Conservation (phyloP, 2,797 vertebrate species). For the Sphaeramia orbicularis region DNA sequence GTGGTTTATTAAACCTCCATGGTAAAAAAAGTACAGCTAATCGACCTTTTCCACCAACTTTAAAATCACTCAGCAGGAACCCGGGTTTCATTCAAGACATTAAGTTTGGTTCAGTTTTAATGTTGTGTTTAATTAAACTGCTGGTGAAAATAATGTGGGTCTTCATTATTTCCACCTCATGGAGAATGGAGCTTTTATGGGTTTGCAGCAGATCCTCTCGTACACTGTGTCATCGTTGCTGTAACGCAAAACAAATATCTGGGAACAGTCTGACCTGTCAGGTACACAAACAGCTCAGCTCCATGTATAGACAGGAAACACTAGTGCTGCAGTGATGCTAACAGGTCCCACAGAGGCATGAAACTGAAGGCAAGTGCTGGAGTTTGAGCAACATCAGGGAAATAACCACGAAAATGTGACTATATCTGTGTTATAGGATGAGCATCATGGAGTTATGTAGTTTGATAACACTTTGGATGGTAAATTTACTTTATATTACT, state of each 20-base stretch:
- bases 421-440: no score
- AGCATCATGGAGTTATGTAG: no score
- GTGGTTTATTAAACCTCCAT: no score
- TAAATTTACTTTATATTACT: no score
- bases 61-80: constrained; percentile 7
- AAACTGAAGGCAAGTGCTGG: no score
- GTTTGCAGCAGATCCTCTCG: constrained; percentile 32
- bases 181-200: constrained; percentile 13
- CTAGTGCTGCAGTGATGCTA: constrained; percentile 13
- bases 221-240: constrained; percentile 16
- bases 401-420: no score
- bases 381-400: no score
- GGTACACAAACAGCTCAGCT: constrained; percentile 42
- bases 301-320: constrained; percentile 14
- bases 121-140: constrained; percentile 17
- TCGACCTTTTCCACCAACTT: neutral
- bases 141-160: neutral
- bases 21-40: no score
- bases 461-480: no score
- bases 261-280: constrained; percentile 70
- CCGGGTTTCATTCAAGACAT: constrained; percentile 5
- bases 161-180: constrained; percentile 13
- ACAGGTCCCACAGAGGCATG: neutral
- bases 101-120: neutral
- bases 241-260: constrained; percentile 44